Base-by-base conservation (phyloP, 2,888 invertebrate genomes). In the Drosophila borborema region DNA sequence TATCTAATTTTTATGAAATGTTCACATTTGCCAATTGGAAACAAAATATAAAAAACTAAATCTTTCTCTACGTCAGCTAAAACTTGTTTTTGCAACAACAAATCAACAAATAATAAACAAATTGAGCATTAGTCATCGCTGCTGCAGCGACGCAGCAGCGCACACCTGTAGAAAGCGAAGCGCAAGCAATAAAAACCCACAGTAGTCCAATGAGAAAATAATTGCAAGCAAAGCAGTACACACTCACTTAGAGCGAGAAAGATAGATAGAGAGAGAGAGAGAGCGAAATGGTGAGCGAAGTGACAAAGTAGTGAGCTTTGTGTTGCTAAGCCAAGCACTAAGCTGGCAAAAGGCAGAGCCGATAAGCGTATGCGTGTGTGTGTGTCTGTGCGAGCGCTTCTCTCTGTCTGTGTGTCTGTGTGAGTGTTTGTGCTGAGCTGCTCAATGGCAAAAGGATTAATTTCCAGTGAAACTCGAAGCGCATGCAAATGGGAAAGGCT, bases 111-210 rank as follows among this genome's bases (percentile, higher is more conserved):
- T 45, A 67, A 62, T 48, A 40, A 72, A 67, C 64, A 81, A 74
- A 64, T 62, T 72, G 56, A 71, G 64, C 72, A 90, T 86, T 78
- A 86, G 86, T 91, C 90, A 90, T 76, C 73, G 74, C 54, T 31
- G 74, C 56, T 43, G 60, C 58, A 54, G 65, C 72, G 55, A 34
- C 54, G 62, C 31, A 49, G 10, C 77, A 16, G 49, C 18, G 76
- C 86, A 87, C 84, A 85, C 90, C 89, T 89, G 90, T 88, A 81
- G 84, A 90, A 82, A 86, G 90, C 76, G 69, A 77, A 71, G 60
- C 45, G 63, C 75, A 72, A 73, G 81, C 76, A 87, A 86, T 69
- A 64, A 77, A 77, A 75, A 51, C 43, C 46, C 23, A 20, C 46
- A 59, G 63, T 31, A 58, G 51, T 70, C 59, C 60, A 81, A 81